phyloP scores from a whole-genome alignment of 30 jellyfish, hydroid and myxozoan genomes.

The Aurelia sp. region DNA sequence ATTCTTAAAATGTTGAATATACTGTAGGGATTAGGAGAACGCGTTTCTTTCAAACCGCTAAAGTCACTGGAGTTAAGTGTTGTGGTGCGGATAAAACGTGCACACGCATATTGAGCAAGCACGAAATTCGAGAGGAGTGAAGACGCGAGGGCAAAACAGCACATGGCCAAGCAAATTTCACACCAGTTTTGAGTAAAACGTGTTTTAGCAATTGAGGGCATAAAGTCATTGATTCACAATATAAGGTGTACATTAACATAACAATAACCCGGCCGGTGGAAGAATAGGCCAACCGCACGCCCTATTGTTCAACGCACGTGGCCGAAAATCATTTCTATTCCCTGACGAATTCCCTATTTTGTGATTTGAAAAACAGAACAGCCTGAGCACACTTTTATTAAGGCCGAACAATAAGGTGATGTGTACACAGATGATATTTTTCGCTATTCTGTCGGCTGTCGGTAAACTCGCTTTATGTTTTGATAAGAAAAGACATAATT shows the following conservation, averaged over 20 bases:
- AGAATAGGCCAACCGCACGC: conserved; percentile 34
- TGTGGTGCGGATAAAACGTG: too few relatives aligned
- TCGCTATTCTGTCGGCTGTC: conserved; percentile 4
- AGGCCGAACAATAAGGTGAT: not conserved
- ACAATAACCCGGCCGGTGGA: conserved; percentile 14
- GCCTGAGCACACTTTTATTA: conserved; percentile 1
- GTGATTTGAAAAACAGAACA: not conserved
- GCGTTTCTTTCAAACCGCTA: too few relatives aligned
- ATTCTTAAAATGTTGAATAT: too few relatives aligned
- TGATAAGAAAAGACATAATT: conserved; percentile 18
- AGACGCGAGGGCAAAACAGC: not conserved
- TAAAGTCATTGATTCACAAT: conserved; percentile 42
- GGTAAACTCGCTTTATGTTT: conserved; percentile 14
- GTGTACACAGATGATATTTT: conserved; percentile 29
- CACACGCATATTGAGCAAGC: not conserved
- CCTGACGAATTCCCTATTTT: not conserved
- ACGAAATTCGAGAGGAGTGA: conserved; percentile 7
- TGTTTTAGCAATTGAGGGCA: conserved; percentile 28
- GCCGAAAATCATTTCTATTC: conserved; percentile 6
- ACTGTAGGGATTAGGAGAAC: too few relatives aligned
- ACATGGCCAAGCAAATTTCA: conserved; percentile 38
- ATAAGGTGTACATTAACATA: conserved; percentile 25
- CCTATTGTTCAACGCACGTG: conserved; percentile 56
- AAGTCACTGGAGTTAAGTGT: too few relatives aligned
- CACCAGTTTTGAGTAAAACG: conserved; percentile 12